Base-by-base conservation (phyloP, 2,797 vertebrate species). In the Semotilus atromaculatus region DNA sequence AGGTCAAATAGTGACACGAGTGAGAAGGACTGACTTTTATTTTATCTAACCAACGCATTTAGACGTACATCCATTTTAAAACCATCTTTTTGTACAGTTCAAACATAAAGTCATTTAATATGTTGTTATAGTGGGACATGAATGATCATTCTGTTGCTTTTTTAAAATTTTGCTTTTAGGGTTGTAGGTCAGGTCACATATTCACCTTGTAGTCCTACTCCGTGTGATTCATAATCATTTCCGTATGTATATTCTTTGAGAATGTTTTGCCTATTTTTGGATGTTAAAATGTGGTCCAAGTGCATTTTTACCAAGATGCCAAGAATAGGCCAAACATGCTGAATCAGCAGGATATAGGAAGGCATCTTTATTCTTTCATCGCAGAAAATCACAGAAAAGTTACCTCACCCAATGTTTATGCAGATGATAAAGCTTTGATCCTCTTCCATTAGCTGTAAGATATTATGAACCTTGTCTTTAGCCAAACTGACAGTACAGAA, bases 401-500 rank as follows among this genome's bases (percentile, higher is more conserved):
- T 85, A 85, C 67, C 76, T 80, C 67, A 64, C 4, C 7, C 14
- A 29, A 23, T 84, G n/a, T 71, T 58, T 70, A 71, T 75, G 43
- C 43, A 75, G 43, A 75, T 9, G 7, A 53, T 83, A 40, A 76
- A 76, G 34, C 60, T 40, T 75, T 62, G 6, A 11, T 70, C 13
- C n/a, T 70, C 48, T 36, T 40, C 14, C n/a, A 40, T 83, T 31
- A 38, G 23, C 72, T 62, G 38, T 10, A 23, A 43, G 40, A 43
- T 62, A 10, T 34, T 70, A 62, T 53, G 18, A 67, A 31, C 14
- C 16, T 64, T 64, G 60, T 31, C 29, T 74, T 29, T 13, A 34
- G 29, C 7, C 10, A 64, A 16, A 58, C 67, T 81, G 26, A 45
- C 36, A n/a, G 29, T 67, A 36, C 62, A 53, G 29, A 36, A 38